Conservation (phyloP, 2,888 invertebrate genomes). For the Hydroisotoma schaefferi region DNA sequence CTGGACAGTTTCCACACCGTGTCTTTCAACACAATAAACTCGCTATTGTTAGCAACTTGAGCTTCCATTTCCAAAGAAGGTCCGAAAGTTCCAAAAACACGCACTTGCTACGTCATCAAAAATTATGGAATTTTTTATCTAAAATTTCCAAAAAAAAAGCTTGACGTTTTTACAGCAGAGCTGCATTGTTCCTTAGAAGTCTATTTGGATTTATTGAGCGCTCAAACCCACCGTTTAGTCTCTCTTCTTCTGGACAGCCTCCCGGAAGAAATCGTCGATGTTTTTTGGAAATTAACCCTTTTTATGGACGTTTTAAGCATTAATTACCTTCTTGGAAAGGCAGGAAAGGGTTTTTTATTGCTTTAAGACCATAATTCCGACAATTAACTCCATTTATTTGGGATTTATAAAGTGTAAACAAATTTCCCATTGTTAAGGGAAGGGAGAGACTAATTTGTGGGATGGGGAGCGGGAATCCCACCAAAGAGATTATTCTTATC, state of each 20-base stretch:
- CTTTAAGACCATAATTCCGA: background rate
- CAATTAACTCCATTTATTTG: background rate
- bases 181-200: constrained; percentile 4
- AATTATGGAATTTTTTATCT: background rate
- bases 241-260: too few species aligned
- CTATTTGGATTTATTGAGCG: background rate
- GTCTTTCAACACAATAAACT: constrained; percentile 29
- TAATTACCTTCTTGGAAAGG: background rate
- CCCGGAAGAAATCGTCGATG: background rate
- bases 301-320: background rate
- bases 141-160: constrained; percentile 2
- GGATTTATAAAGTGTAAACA: background rate
- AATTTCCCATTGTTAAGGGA: too few species aligned
- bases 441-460: background rate
- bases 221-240: too few species aligned
- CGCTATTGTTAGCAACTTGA: constrained; percentile 4
- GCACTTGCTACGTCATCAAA: background rate
- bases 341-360: too few species aligned
- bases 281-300: background rate
- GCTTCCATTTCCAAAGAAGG: constrained; percentile 5
- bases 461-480: background rate
- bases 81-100: background rate
- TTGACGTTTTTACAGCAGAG: background rate
- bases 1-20: constrained; percentile 37
- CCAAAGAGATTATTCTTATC: background rate